Base-by-base conservation (phyloP, 2,888 invertebrate genomes). In the Horisme vitalbata region DNA sequence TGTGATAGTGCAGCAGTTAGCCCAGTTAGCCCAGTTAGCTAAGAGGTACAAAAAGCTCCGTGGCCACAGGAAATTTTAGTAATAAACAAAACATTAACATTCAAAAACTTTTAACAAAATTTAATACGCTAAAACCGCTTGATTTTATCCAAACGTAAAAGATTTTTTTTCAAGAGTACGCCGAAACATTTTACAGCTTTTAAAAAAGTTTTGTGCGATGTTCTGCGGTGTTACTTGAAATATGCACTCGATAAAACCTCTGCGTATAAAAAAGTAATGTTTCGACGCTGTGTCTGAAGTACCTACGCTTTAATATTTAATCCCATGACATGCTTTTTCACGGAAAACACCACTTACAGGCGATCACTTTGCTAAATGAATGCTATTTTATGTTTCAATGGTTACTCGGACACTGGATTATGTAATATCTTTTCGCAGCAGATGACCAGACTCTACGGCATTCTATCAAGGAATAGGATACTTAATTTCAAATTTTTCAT, bases 271-370 rank as follows among this genome's bases (percentile, higher is more conserved):
- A 50, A 57, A 52, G 44, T 45, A 38, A 48, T 38, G 47, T 26
- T 45, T 36, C 41, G 24, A 36, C 32, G 24, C 43, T 38, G 34
- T 6, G 30, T 38, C 43, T 48, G 20, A 31, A 31, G 36, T 37
- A 44, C 28, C 41, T 45, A 37, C 35, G 43, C 39, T 47, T 55
- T 30, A 51, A 55, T 58, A 52, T 58, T 54, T 55, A 52, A 55
- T 50, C 35, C 41, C 11, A 27, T 31, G 34, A 44, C 44, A 46
- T 35, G 37, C 33, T 48, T 50, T 47, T 35, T 33, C 18, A 33
- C 12, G 21, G 32, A 30, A 37, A 38, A 41, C 33, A 44, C 18
- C 37, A 41, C 26, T 14, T 49, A 38, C 26, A 38, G 43, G 38
- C 38, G 26, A 39, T 39, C 28, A 33, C 44, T 39, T 35, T 39